Evolutionary conservation across 2,888 invertebrate species (phyloP), one percentile per base, ranked within the genome.

Genomic region (Priocnemis perturbator): DNA sequence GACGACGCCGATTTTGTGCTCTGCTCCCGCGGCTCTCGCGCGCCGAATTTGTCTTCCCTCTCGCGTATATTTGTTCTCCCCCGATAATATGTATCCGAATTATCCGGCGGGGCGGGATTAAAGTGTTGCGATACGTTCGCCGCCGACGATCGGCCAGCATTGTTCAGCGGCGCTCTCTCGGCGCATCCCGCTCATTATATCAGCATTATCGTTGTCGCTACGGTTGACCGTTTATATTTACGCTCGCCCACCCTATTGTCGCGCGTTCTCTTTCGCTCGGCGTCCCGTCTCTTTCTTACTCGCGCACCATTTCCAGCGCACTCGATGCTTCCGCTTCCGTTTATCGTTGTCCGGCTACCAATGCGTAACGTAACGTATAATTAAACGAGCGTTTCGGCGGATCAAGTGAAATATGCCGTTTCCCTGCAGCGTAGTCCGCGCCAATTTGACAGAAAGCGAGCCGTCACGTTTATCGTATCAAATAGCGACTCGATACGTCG

Each of bases 21-120:
- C 26, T 7, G 26, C 26, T 7, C 3, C 26, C 37, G 37, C 7
- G 3, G 26, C 7, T 37, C 7, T 11, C 37, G 11, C 37, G 37
- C 37, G 37, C 14, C 37, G 37, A 9, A 37, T 37, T 37, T 37
- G 37, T 37, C 37, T 37, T 37, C 56, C 48, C 47, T 48, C 62
- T 62, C 62, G 56, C 74, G 68, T 55, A 64, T 67, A 70, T 73
- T 73, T 70, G 66, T 64, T 30, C 66, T 37, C 37, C 45, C 64
- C 20, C 45, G 58, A 67, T 70, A 70, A 71, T 48, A 60, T 60
- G 55, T 76, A 69, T 60, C 58, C 62, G 69, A 69, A 71, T 73
- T 76, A 74, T 64, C 56, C 62, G 60, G 37, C n/a, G n/a, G n/a
- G n/a, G n/a, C n/a, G 20, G 60, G 67, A 69, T 76, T 69, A 74